Base-by-base conservation (phyloP, 2,113 vertebrate species). In the Cervus canadensis region DNA sequence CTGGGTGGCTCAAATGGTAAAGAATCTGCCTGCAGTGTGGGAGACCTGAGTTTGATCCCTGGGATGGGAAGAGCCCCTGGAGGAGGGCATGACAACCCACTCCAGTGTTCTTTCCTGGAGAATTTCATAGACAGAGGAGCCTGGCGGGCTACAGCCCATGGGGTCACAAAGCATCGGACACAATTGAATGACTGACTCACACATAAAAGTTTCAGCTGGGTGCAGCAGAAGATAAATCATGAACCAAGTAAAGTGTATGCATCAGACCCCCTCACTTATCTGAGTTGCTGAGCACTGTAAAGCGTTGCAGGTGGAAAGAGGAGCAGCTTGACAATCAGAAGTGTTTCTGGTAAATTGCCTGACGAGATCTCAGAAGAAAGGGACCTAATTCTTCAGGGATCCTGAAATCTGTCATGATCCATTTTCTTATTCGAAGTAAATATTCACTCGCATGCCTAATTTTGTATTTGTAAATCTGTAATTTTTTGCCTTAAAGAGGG, bases 351-450 rank as follows among this genome's bases (percentile, higher is more conserved):
- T 71, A 95, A 97, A 97, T 89, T 36, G 57, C 86, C 94, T 83
- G 81, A 85, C 14, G 67, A 79, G 79, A 81, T 91, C 74, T 87
- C 36, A 89, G 93, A 97, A 97, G 94, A 97, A 97, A 98, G 79
- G 91, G 40, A 78, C 82, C 88, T 97, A 87, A 97, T 97, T 97
- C 91, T 91, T 48, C 33, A 95, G 91, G 8, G 15, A 87, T 97
- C 93, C 79, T 96, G 83, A 93, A 96, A 97, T 95, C 96, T 96
- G 57, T 93, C 95, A 91, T 89, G 64, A 93, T 97, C 95, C 94
- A 87, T 96, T 96, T 97, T 93, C 86, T 96, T 87, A 60, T 97
- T 93, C 52, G 64, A 96, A 93, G 93, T 98, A 94, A 97, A 98
- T 96, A 97, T 96, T 96, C 96, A 59, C 89, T 76, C 91, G 81